Evolutionary conservation across 2,797 vertebrate genomes (phyloP).

Genomic region (Notolabrus celidotus): DNA sequence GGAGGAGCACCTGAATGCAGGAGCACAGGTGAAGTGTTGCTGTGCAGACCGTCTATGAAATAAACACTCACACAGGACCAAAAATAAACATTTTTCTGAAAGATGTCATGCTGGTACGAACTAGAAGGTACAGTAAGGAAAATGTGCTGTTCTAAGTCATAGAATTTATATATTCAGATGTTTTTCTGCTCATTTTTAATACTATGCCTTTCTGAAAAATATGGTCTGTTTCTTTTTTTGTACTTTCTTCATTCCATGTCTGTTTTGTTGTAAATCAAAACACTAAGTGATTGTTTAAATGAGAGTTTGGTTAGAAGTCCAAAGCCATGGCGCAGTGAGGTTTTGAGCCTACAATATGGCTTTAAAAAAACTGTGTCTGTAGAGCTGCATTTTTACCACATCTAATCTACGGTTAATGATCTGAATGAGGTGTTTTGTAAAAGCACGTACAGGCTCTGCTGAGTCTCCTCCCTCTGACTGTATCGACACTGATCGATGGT

Average conservation of each 20-base stretch:
- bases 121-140: constrained; percentile 67
- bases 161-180: constrained; percentile 69
- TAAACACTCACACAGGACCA: constrained; percentile 77
- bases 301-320: constrained; percentile 39
- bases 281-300: constrained; percentile 43
- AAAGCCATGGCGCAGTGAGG: constrained; percentile 36
- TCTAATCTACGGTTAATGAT: constrained; percentile 12
- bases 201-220: constrained; percentile 73
- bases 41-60: constrained; percentile 52
- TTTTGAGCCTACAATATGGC: constrained; percentile 20
- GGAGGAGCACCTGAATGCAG: constrained; percentile 59
- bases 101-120: constrained; percentile 71
- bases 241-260: constrained; percentile 75
- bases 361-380: constrained; percentile 42
- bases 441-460: constrained; percentile 34
- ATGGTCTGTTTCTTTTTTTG: constrained; percentile 54
- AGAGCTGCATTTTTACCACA: constrained; percentile 40
- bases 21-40: constrained; percentile 46
- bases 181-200: constrained; percentile 61
- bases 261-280: constrained; percentile 63
- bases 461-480: constrained; percentile 29
- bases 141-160: constrained; percentile 71
- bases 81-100: constrained; percentile 61
- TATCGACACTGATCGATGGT: constrained; percentile 42
- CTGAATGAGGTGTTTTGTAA: constrained; percentile 43